Percentiles rank a stretch among this genome's conserved stretches.
phyloP scores from a whole-genome alignment of 2,797 vertebrate genomes.

The Phalanger gymnotis region DNA sequence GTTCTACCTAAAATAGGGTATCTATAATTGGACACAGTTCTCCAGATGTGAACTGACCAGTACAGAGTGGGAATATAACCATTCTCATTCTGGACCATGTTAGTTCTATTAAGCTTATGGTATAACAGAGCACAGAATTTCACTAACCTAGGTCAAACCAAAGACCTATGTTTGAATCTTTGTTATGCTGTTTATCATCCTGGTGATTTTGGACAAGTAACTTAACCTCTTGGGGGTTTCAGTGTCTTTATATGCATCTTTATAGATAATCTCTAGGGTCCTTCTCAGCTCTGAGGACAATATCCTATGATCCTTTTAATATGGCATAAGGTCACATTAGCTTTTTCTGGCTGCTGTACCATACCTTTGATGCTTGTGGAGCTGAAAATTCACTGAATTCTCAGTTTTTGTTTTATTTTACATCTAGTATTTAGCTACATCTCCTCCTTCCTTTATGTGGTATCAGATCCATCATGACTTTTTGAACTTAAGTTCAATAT shows the following conservation, averaged over 20 bases:
- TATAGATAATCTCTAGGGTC: not conserved
- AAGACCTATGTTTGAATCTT: not conserved
- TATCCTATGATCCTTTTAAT: not conserved
- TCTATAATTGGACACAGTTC: not conserved
- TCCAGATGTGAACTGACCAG: not conserved
- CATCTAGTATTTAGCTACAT: not conserved
- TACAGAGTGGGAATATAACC: not conserved
- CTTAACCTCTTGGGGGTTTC: not conserved
- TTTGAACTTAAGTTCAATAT: not conserved
- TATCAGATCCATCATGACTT: not conserved
- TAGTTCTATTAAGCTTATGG: not conserved
- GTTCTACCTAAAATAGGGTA: not conserved
- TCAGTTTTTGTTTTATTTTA: not conserved
- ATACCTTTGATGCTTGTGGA: not conserved
- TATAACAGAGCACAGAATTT: not conserved
- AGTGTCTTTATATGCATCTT: not conserved
- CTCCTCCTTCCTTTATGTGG: not conserved
- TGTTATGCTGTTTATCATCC: not conserved
- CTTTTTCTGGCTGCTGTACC: not conserved
- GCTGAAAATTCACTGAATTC: not conserved
- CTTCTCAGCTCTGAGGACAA: not conserved
- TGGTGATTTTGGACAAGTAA: not conserved
- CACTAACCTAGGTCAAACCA: not conserved
- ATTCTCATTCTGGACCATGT: not conserved
- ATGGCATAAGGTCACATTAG: not conserved